Base-by-base conservation (phyloP, 2,113 vertebrate species). In the Argyrosomus japonicus region DNA sequence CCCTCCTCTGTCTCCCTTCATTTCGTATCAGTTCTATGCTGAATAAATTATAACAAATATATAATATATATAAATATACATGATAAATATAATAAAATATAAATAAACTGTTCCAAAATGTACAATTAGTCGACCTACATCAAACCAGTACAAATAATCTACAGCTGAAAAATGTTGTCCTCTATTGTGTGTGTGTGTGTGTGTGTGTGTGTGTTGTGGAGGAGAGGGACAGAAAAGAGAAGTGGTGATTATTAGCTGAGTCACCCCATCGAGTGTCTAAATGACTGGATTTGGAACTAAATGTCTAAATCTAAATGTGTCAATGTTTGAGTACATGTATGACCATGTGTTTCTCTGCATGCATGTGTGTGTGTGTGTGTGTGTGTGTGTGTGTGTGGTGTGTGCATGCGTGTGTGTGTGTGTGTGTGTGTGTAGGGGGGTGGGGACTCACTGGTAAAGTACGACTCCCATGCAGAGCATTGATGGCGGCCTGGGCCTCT, bases 401-500 rank as follows among this genome's bases (percentile, higher is more conserved):
- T 57, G 51, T 64, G 18, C 53, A 51, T 60, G 27, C 47, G 57
- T 65, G 51, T 63, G 29, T 50, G 25, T 51, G 67, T 57, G 57
- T 14, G 60, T 67, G 43, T 53, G 58, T 65, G 51, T 64, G 54
- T 57, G 23, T 61, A 36, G 43, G 29, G 43, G 47, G 57, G 11
- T 4, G 7, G 15, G 47, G 67, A 90, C 93, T 94, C 32, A 95
- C 95, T 69, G 95, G 95, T 88, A 95, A 89, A 86, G 95, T 95
- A 75, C 95, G 95, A 77, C 94, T 95, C 79, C 95, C 94, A 5
- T 95, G 95, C 80, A 95, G 91, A 71, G 94, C 77, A 40, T 93
- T 95, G 87, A 95, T 95, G 78, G 95, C 95, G 8, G 95, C 94
- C 88, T 95, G 94, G 65, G 95, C 95, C 87, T 95, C 95, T 77